Conservation (phyloP, 2,113 vertebrate species). For the Ursus arctos region DNA sequence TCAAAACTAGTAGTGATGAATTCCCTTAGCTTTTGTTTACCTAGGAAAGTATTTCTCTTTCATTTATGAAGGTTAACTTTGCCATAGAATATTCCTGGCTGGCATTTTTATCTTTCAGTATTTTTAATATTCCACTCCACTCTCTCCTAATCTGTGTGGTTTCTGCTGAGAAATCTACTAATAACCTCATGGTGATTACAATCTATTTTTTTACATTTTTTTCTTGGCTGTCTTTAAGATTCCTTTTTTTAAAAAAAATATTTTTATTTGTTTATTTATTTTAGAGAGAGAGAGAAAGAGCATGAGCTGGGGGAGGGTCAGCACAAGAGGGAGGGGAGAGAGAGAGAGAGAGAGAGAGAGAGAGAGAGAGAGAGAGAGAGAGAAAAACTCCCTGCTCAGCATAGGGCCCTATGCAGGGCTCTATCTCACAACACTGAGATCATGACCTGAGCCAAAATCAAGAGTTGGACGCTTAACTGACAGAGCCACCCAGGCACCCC, state of each 20-base stretch:
- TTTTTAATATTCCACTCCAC: not conserved
- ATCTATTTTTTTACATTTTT: not conserved
- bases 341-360: too few relatives aligned
- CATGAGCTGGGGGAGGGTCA: too few relatives aligned
- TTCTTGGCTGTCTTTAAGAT: not conserved
- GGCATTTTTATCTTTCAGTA: not conserved
- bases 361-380: too few relatives aligned
- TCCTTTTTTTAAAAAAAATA: not conserved
- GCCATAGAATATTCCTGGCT: not conserved
- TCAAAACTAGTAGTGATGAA: not conserved
- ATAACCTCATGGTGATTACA: not conserved
- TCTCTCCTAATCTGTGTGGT: not conserved
- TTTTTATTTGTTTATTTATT: too few relatives aligned
- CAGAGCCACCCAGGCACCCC: too few relatives aligned
- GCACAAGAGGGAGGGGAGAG: too few relatives aligned
- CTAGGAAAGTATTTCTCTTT: not conserved
- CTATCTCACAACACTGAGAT: too few relatives aligned
- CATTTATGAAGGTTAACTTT: not conserved
- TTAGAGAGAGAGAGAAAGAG: too few relatives aligned
- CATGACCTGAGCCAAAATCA: too few relatives aligned
- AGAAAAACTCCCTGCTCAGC: too few relatives aligned
- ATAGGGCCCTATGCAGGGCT: too few relatives aligned
- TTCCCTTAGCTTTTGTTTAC: not conserved
- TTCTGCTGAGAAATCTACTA: not conserved
- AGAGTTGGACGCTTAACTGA: too few relatives aligned